Evolutionary conservation across 2,113 vertebrate genomes (phyloP).

Genomic region (Hyla sarda): DNA sequence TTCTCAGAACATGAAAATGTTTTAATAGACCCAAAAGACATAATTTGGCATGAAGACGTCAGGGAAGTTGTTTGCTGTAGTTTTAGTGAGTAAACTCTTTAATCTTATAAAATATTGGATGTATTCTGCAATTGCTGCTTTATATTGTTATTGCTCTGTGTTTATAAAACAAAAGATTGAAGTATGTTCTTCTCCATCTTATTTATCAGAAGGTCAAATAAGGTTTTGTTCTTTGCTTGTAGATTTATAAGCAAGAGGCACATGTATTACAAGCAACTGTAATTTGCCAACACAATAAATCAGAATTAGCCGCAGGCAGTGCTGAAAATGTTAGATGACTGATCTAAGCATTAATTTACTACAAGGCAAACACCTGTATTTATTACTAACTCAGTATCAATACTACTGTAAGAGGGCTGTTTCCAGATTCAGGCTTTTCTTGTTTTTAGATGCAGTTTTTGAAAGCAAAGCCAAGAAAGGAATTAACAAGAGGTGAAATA

Average conservation of each 20-base stretch:
- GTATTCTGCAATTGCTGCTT: not conserved
- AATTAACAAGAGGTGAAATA: too few species aligned
- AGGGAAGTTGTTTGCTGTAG: not conserved
- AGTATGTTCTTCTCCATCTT: slow-evolving; percentile 27
- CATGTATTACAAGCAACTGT: slow-evolving; percentile 23
- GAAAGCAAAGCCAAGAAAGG: too few species aligned
- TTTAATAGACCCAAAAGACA: slow-evolving; percentile 2
- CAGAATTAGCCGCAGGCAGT: slow-evolving; percentile 43
- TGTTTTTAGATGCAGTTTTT: too few species aligned
- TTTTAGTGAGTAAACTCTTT: slow-evolving; percentile 22
- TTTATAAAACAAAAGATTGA: not conserved
- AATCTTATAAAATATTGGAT: slow-evolving; percentile 23
- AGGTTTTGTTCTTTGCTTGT: slow-evolving; percentile 49
- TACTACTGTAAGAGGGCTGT: not conserved
- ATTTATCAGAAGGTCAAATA: slow-evolving; percentile 44
- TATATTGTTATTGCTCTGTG: not conserved
- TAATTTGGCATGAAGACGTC: not conserved
- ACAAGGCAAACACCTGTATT: not conserved
- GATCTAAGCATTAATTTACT: not conserved
- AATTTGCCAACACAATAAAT: slow-evolving; percentile 49
- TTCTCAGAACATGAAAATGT: not conserved
- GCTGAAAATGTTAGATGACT: slow-evolving; percentile 19
- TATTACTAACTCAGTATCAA: not conserved
- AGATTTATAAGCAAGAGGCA: slow-evolving; percentile 47
- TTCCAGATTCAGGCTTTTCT: too few species aligned